phyloP scores from a whole-genome alignment of 2,888 invertebrate species.

The Acanthosepion esculentum region DNA sequence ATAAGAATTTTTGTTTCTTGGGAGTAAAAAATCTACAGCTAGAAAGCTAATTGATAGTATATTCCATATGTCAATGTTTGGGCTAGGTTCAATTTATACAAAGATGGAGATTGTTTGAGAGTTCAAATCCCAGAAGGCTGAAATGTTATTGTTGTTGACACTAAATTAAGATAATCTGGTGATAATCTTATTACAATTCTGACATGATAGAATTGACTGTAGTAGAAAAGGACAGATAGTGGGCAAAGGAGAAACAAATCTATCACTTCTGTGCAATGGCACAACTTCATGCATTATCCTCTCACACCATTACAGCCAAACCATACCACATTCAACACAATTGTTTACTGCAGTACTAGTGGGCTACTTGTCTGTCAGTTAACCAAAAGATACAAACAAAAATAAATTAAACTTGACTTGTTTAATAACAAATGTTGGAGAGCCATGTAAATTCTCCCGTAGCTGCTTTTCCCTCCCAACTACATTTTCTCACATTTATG shows the following conservation, averaged over 20 bases:
- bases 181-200: constrained; percentile 8
- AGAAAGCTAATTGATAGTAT: not conserved
- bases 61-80: constrained; percentile 21
- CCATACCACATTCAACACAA: not conserved
- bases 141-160: constrained; percentile 22
- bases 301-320: not conserved
- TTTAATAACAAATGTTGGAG: not conserved
- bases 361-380: not conserved
- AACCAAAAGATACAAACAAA: not conserved
- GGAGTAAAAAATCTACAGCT: not conserved
- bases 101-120: constrained; percentile 22
- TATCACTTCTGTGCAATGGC: not conserved
- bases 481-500: not conserved
- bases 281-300: not conserved
- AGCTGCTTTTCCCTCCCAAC: not conserved
- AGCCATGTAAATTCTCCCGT: not conserved
- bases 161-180: constrained; percentile 33
- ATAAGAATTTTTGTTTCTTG: too few species aligned
- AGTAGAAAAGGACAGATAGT: not conserved
- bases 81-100: not conserved
- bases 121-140: not conserved
- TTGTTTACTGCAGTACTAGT: constrained; percentile 33
- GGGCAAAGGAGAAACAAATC: not conserved
- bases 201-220: not conserved
- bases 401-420: constrained; percentile 33